Base-by-base conservation (phyloP, 2,113 vertebrate genomes). In the Coracopsis vasa region DNA sequence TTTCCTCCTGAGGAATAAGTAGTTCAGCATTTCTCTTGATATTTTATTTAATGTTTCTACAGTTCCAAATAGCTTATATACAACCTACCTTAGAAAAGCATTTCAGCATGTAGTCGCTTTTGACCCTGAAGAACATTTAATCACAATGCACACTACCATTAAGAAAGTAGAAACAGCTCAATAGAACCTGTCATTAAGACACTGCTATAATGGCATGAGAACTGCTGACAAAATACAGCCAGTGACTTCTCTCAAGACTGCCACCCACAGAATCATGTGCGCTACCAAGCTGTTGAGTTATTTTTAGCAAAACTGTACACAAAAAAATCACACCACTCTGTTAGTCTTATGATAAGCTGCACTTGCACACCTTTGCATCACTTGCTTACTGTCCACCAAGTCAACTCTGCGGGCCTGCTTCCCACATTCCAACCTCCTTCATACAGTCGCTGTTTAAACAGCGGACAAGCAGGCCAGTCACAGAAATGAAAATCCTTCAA, bases 291-390 rank as follows among this genome's bases (percentile, higher is more conserved):
- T 79, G 54, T 42, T 80, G 28, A 75, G 51, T 21, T 84, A 81
- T 85, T 87, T 94, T 85, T 61, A 89, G 61, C 35, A 71, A 70
- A 95, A 71, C 7, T 69, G 44, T 75, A 87, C 87, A 91, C 56
- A 83, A 73, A 82, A 96, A 96, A 64, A 67, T 66, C 91, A 91
- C 78, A 91, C 56, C 58, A 91, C 56, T 74, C 53, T 60, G 41
- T 23, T 53, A 48, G 51, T 39, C 73, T 86, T 44, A 72, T 1
- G 5, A 66, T 44, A 81, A 82, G 35, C 12, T 86, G 60, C 45
- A 84, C 73, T 87, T 87, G 21, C 25, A 79, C 41, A 80, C 58
- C 87, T 96, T 89, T n/a, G 28, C 5, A 0, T 87, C 62, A 50
- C 72, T 85, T 85, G 66, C 58, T 72, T 9, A n/a, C 70, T 87